Evolutionary conservation across 2,888 invertebrate genomes (phyloP), one percentile per base, ranked within the genome.

Genomic region (Acleris laterana): DNA sequence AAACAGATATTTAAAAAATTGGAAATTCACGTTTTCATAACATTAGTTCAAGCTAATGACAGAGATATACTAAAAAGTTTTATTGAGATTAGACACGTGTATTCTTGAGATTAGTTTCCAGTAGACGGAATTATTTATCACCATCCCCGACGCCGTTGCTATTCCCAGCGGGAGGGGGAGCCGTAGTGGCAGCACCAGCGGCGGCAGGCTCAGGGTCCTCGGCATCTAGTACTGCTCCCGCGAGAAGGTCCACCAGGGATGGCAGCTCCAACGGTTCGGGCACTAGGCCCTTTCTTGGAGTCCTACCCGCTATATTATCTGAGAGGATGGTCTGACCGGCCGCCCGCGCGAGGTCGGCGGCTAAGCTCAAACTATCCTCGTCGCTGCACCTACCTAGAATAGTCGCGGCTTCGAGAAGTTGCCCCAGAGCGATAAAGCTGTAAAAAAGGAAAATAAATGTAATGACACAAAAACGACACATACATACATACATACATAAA

Each of bases 321-420:
- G 90, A 90, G 64, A 85, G 84, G 0, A 83, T 82, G 32, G 71
- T 77, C 70, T 93, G 93, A 0, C 93, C 93, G 3, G 84, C 82
- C 3, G 84, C 75, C 68, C 90, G 87, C 0, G 96, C 95, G 42
- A 96, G 80, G 56, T 95, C 93, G 0, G 94, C 90, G 0, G 96
- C 95, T 13, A 95, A 79, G 63, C 90, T 85, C 25, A 96, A 84
- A 53, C 88, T 84, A 0, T 91, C 84, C n/a, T 93, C 77, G 59
- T 95, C 93, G 3, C 83, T 84, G 28, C 94, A 88, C 38, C 94
- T 91, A n/a, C 94, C 90, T 28, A 96, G 86, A 1, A 89, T 73
- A 67, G 93, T 88, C 0, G 95, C 94, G 0, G 96, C 96, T 74
- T 94, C 90, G n/a, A 93, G 88, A 5, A 94, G 85, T 50, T 95